Base-by-base conservation (phyloP, 2,888 invertebrate species). In the Catocala nupta region DNA sequence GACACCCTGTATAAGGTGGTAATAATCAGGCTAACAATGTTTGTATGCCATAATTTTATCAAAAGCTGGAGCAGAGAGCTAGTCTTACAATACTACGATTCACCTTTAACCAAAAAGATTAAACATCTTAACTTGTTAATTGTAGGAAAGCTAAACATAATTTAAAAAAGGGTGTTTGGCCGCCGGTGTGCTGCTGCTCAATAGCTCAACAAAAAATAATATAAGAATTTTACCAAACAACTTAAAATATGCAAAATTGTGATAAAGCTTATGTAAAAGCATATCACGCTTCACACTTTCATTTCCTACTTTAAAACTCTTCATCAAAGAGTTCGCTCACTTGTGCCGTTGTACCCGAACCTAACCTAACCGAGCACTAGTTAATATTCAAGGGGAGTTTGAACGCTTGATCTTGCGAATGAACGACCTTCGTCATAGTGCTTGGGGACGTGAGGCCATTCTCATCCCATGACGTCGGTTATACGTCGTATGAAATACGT, bases 351-450 rank as follows among this genome's bases (percentile, higher is more conserved):
- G 36, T 59, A 44, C 51, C 51, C 44, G 33, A 53, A 53, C 53
- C 61, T 59, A 34, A 59, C 44, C 25, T 25, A 54, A 63, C 53
- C 8, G 11, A 43, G 53, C 42, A 54, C 61, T 76, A 63, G 68
- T 85, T 84, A 72, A 78, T 82, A 85, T 85, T 81, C 81, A 72
- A 58, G 36, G 45, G 53, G 68, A 39, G 56, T 55, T 57, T 45
- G 58, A 59, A 63, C 63, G 63, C 70, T 77, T 74, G 69, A 69
- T 75, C 67, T 71, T 67, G 56, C 44, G 42, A 48, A 9, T 48
- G 47, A 53, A 61, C 67, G 73, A 59, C 77, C 81, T 73, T 70
- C 73, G 68, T 73, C 61, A 61, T 71, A 69, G 67, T 54, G 60
- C 67, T 67, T 33, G 53, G 55, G 63, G 70, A 77, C 78, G 77